Evolutionary conservation across 2,888 invertebrate genomes (phyloP), one percentile per base, ranked within the genome.

Genomic region (Beris chalybata): DNA sequence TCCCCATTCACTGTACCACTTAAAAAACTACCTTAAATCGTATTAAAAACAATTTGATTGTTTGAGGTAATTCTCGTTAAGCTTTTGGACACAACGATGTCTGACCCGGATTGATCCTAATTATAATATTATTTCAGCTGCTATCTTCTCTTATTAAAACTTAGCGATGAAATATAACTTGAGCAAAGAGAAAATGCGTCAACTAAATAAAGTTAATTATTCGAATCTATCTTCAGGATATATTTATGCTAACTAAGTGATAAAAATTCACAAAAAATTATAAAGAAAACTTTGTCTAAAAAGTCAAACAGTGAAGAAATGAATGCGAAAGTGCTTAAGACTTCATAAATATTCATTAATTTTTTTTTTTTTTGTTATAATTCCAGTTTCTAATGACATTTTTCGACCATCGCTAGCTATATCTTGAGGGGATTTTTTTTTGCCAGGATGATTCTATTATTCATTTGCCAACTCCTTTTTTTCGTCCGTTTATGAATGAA

Each of bases 341-440:
- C 57, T 57, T 57, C 57, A 57, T 57, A 57, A 57, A 57, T 57
- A 57, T 57, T 57, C 57, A 57, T 57, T 13, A 57, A 15, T 6
- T 6, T 15, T 13, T 15, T 6, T 15, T 13, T 15, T 48, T 22
- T 52, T 52, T 22, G 15, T 29, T 22, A 22, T 22, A 22, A 22
- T 22, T 9, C 9, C 52, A 15, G 22, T 22, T 29, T 52, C 52
- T 48, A 15, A 48, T 15, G 48, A 48, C 48, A 48, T 48, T 48
- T 38, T 48, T 48, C 6, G 48, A n/a, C 48, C 9, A 48, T 48
- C n/a, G n/a, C 15, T 13, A n/a, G 11, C 44, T 9, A 44, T n/a
- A 48, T 22, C 22, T 22, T 22, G 22, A 22, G 38, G 38, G 38
- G 38, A 38, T 38, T 38, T 38, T 38, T 38, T 38, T 38, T 38